Evolutionary conservation across 2,797 vertebrate genomes (phyloP), one percentile per base, ranked within the genome.

Genomic region (Intellagama lesueurii): DNA sequence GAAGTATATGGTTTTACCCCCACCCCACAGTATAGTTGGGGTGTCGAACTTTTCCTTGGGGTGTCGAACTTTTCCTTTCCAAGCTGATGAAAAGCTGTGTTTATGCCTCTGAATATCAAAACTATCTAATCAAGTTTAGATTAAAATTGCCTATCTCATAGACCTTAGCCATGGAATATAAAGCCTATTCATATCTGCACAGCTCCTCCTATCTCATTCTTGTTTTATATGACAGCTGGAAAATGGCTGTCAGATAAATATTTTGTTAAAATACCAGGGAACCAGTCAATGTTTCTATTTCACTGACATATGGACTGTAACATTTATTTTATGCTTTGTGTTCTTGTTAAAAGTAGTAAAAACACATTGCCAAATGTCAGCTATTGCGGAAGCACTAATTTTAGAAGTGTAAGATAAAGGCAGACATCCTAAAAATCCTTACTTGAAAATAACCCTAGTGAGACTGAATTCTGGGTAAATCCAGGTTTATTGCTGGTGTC

Each of bases 241-340:
- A 87, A 73, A 8, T 73, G 47, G 44, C 64, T 87, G 78, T 24
- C 47, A 66, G 83, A 76, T 60, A 40, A 85, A 77, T 72, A 73
- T 87, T 87, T 87, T 73, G 68, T 72, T 72, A 60, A 87, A 87
- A 40, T 56, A 72, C 26, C 68, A 44, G 32, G 16, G 30, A 44
- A 64, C 26, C 56, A 72, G 26, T 78, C 40, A 69, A 47, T 69
- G n/a, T 80, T 70, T 79, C 40, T 47, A 44, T 64, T 49, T 24
- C 47, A 56, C 7, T 66, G 22, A 75, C 80, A 81, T 88, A 75
- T 82, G 70, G 79, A 24, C 9, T 47, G 35, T 70, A 88, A 32
- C 80, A 76, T 19, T 78, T 86, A 66, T 78, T 75, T 66, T 47
- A 81, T 82, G 70, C 28, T 64, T 81, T 60, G 17, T 30, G 22